Conservation (phyloP, 2,113 vertebrate genomes). For the Sylvicapra grimmia region DNA sequence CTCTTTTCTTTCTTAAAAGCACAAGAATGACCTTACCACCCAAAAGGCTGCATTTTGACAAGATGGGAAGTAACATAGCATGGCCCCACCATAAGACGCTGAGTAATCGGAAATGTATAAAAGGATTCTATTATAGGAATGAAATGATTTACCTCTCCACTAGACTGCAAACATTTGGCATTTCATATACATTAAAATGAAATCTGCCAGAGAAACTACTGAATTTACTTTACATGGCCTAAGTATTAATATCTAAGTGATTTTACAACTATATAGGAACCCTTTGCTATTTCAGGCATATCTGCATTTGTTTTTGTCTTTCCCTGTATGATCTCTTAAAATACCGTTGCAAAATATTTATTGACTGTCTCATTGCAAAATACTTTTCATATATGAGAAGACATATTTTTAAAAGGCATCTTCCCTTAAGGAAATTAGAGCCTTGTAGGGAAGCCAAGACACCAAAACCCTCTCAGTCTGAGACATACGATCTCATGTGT, state of each 20-base stretch:
- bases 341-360: background rate
- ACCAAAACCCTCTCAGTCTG: background rate
- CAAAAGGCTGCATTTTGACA: background rate
- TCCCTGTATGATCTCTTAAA: constrained; percentile 7
- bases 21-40: background rate
- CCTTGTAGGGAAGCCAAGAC: background rate
- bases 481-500: background rate
- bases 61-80: background rate
- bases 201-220: constrained; percentile 51
- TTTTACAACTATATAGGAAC: background rate
- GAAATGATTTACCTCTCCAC: constrained; percentile 35
- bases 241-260: constrained; percentile 11
- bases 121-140: constrained; percentile 21
- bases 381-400: background rate
- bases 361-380: background rate
- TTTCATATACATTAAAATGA: constrained; percentile 48
- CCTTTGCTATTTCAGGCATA: background rate
- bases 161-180: constrained; percentile 55
- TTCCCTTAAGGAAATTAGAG: background rate
- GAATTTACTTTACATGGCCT: constrained; percentile 38
- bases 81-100: background rate
- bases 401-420: background rate
- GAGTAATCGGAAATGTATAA: constrained; percentile 52
- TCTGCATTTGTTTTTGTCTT: constrained; percentile 29
- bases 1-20: constrained; percentile 14